Evolutionary conservation across 2,888 invertebrate species (phyloP).

Genomic region (Tribolium freemani): DNA sequence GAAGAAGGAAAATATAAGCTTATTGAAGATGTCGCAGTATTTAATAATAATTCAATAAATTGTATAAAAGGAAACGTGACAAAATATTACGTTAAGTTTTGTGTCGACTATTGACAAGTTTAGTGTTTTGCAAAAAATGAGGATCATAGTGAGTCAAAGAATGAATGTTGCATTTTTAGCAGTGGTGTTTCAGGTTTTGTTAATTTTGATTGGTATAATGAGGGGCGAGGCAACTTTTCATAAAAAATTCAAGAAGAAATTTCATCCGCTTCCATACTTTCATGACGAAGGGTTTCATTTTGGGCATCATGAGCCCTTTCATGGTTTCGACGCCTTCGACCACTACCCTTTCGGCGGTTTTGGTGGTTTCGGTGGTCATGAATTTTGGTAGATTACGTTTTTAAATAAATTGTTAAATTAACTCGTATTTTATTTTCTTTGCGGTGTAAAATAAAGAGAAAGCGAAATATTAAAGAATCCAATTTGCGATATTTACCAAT

Average conservation of each 20-base stretch:
- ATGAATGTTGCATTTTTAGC: background rate
- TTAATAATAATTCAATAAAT: constrained; percentile 19
- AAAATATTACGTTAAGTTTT: background rate
- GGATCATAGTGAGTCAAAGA: constrained; percentile 13
- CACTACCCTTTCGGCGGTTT: constrained; percentile 15
- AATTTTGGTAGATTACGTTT: constrained; percentile 23
- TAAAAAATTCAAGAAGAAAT: constrained; percentile 30
- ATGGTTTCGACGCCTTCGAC: background rate
- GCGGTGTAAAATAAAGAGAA: constrained; percentile 23
- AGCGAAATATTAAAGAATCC: constrained; percentile 12
- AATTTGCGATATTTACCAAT: constrained; percentile 32
- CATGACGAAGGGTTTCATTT: background rate
- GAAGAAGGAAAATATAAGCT: constrained; percentile 19
- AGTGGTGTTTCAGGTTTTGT: constrained; percentile 8
- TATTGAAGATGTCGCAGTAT: background rate
- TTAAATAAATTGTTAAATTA: constrained; percentile 16
- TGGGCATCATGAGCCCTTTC: background rate
- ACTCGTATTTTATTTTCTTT: constrained; percentile 1
- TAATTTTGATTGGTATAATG: constrained; percentile 4
- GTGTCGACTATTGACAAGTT: background rate
- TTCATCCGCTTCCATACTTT: background rate
- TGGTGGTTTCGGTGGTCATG: constrained; percentile 20
- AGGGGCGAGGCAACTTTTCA: constrained; percentile 13
- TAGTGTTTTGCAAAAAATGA: constrained; percentile 11
- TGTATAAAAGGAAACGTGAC: constrained; percentile 29